phyloP scores from a whole-genome alignment of 2,113 vertebrate genomes.

The Abramis brama region DNA sequence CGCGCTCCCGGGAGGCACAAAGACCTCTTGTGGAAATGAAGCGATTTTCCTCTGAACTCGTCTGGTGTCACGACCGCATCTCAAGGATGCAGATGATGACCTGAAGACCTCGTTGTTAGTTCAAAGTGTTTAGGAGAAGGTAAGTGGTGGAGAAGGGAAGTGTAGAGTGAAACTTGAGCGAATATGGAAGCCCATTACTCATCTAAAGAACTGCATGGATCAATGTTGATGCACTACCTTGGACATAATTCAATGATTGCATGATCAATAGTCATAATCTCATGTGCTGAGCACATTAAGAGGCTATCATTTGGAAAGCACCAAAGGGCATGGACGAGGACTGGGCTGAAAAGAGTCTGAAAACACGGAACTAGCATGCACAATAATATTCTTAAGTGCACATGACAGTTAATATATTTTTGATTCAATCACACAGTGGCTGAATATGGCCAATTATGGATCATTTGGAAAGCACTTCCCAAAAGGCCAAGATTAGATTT shows the following conservation, averaged over 20 bases:
- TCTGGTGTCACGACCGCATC: conserved; percentile 1
- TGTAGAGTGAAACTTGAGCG: conserved; percentile 21
- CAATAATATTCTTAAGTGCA: conserved; percentile 15
- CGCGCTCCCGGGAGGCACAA: conserved; percentile 7
- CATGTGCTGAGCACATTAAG: conserved; percentile 36
- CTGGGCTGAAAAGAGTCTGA: conserved; percentile 10
- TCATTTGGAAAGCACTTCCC: conserved; percentile 5
- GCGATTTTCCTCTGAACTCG: conserved; percentile 8
- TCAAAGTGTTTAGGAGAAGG: conserved; percentile 1
- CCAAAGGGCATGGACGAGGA: background rate
- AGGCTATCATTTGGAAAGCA: conserved; percentile 37
- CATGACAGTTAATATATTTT: conserved; percentile 35
- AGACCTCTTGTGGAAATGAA: conserved; percentile 37
- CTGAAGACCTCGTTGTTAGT: background rate
- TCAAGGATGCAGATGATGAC: background rate
- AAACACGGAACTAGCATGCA: background rate
- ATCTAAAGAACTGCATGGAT: conserved; percentile 30
- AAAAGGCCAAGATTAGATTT: conserved; percentile 28
- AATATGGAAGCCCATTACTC: conserved; percentile 27
- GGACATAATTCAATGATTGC: conserved; percentile 41
- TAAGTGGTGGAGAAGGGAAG: background rate
- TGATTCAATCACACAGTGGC: conserved; percentile 27
- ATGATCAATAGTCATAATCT: conserved; percentile 45
- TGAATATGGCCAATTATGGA: conserved; percentile 21
- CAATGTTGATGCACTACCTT: conserved; percentile 35